Base-by-base conservation (phyloP, 2,113 vertebrate species). In the Microcebus jonahi region DNA sequence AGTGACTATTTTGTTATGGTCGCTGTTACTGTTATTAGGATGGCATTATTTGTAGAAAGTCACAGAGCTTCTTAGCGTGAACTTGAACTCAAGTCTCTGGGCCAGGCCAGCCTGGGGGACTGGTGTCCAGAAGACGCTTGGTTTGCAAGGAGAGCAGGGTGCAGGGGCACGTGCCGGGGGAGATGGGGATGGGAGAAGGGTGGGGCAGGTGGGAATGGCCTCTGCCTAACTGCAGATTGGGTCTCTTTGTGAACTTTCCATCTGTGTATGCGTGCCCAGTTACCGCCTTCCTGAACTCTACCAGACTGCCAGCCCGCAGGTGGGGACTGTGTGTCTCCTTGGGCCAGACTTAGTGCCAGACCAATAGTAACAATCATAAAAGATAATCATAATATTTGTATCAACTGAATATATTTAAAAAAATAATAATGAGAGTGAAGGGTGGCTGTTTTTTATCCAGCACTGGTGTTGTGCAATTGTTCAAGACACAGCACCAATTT, bases 51-150 rank as follows among this genome's bases (percentile, higher is more conserved):
- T 81, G 31, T 29, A 75, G 57, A 87, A 48, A 55, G 21, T 68
- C n/a, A 45, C 39, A 34, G 17, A 76, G 79, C 77, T 55, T 48
- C 61, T 65, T 59, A 5, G 42, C 29, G 18, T 31, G 39, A 59
- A 71, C 81, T 88, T 84, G 90, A 97, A 73, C 67, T 55, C 20
- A 2, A 63, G 42, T 65, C 50, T 86, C 53, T 59, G 34, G 79
- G 34, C 48, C 3, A 10, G 61, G 36, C 63, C 39, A 18, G 25
- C n/a, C n/a, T 0, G 48, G 29, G 82, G 39, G 14, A 21, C 2
- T 12, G 50, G 48, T 3, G 34, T 34, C 36, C 23, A 27, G 25
- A 70, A 21, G 45, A 8, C 0, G 0, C 77, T 70, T 70, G 29
- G 27, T 25, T 0, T 39, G 21, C 18, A 45, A 8, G 39, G 36